These are phyloP conservation scores for Rhynchotus rufescens DNA, from an alignment of 2,797 vertebrate species.

Conservation along the genomic window DNA sequence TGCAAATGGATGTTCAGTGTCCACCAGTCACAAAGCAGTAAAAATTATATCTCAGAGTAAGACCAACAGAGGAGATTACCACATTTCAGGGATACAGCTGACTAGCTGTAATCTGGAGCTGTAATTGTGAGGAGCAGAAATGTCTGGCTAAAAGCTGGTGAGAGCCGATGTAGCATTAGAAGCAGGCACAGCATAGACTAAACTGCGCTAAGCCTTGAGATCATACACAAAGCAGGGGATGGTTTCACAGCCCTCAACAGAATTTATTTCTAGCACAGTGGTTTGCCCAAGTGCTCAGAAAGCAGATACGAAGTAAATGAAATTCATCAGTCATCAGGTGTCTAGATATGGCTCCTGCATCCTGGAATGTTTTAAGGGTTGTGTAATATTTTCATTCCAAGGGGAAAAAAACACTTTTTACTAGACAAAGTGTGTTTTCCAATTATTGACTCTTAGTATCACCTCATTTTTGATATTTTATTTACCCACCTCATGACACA, in stretches of 20 bases:
- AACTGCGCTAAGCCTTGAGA: not conserved
- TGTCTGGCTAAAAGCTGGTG: not conserved
- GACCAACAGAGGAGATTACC: not conserved
- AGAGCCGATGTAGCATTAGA: not conserved
- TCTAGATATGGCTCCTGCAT: not conserved
- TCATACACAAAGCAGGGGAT: slow-evolving; percentile 17
- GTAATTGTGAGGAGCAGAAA: not conserved
- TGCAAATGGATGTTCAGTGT: not conserved
- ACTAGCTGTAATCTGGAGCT: not conserved
- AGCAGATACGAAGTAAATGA: slow-evolving; percentile 29
- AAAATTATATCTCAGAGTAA: not conserved
- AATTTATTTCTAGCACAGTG: slow-evolving; percentile 17
- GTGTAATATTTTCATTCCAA: slow-evolving; percentile 30
- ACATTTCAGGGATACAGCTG: not conserved
- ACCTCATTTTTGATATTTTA: not conserved
- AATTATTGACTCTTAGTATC: not conserved
- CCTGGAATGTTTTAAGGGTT: not conserved
- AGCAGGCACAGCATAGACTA: not conserved
- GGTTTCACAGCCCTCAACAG: slow-evolving; percentile 13
- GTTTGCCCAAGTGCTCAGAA: slow-evolving; percentile 14
- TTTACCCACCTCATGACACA: slow-evolving; percentile 11
- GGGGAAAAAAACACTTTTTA: not conserved
- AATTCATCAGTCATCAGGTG: slow-evolving; percentile 39
- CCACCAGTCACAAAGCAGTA: not conserved
- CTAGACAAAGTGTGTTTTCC: not conserved